These are phyloP conservation scores for Leptinotarsa texana DNA, from an alignment of 1,140 invertebrate genomes.

Conservation along the genomic window DNA sequence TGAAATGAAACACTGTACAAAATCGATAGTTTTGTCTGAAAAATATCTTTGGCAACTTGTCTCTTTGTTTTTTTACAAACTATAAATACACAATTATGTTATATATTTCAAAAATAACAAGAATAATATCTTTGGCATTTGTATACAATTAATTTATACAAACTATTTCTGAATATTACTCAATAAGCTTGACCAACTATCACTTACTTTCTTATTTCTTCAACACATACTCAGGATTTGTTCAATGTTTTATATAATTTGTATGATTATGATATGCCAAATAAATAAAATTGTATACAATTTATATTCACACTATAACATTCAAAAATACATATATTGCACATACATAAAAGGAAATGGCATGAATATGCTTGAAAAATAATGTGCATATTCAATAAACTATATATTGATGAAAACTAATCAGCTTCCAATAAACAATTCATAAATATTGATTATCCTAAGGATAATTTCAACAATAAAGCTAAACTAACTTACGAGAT, in stretches of 20 bases:
- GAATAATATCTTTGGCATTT: conserved; percentile 16
- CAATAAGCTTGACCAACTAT: not conserved
- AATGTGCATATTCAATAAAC: not conserved
- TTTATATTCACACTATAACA: not conserved
- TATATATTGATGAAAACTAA: not conserved
- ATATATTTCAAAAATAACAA: conserved; percentile 17
- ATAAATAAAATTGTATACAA: not conserved
- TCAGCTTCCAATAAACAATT: not conserved
- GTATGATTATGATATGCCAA: conserved; percentile 8
- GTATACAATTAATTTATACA: not conserved
- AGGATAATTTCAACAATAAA: not conserved
- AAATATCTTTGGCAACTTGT: conserved; percentile 23
- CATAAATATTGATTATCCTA: not conserved
- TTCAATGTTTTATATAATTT: not conserved
- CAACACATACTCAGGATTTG: too few species aligned
- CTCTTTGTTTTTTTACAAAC: conserved; percentile 7
- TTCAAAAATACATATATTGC: conserved; percentile 6
- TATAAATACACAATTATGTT: conserved; percentile 12
- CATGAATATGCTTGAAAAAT: not conserved
- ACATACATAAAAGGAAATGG: not conserved
- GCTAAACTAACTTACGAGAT: conserved; percentile 2
- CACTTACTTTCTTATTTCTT: too few species aligned
- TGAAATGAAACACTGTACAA: conserved; percentile 14
- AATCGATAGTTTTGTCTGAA: not conserved
- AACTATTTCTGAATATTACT: conserved; percentile 8